A percentile compares a stretch with the other conserved stretches of the same genome.
Evolutionary conservation across 2,888 invertebrate genomes (phyloP).

Genomic region (Drosophila kokeensis): DNA sequence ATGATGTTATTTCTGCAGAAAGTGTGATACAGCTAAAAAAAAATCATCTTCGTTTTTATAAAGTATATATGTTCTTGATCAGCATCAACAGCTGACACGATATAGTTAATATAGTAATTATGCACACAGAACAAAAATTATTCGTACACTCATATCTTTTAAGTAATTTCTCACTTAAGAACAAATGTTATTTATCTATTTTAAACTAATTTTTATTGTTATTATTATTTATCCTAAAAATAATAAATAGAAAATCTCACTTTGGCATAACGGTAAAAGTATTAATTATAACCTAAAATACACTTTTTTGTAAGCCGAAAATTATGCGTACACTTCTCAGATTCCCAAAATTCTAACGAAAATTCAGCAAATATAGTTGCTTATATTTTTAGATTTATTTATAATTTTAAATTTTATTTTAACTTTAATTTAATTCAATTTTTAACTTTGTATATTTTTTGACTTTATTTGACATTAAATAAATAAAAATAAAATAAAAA

Average conservation of each 20-base stretch:
- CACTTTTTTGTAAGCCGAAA: background rate
- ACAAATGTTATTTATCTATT: accelerated
- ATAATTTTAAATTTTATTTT: too few species aligned
- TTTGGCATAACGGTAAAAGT: background rate
- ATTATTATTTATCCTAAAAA: background rate
- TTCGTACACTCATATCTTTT: background rate
- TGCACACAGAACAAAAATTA: background rate
- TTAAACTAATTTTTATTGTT: background rate
- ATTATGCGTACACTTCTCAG: background rate
- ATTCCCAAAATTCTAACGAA: background rate
- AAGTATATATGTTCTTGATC: background rate
- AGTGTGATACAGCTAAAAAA: too few species aligned
- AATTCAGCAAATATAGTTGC: accelerated
- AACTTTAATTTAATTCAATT: too few species aligned
- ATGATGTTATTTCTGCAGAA: background rate
- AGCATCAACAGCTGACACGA: background rate
- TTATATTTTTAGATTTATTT: too few species aligned
- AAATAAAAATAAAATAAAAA: too few species aligned
- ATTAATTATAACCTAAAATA: background rate
- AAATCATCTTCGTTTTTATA: accelerated
- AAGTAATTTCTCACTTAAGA: background rate
- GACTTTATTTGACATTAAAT: too few species aligned
- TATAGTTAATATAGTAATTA: background rate
- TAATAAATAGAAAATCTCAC: background rate
- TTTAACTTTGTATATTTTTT: too few species aligned